Conservation (phyloP, 2,113 vertebrate genomes). For the Oryzias woworae region DNA sequence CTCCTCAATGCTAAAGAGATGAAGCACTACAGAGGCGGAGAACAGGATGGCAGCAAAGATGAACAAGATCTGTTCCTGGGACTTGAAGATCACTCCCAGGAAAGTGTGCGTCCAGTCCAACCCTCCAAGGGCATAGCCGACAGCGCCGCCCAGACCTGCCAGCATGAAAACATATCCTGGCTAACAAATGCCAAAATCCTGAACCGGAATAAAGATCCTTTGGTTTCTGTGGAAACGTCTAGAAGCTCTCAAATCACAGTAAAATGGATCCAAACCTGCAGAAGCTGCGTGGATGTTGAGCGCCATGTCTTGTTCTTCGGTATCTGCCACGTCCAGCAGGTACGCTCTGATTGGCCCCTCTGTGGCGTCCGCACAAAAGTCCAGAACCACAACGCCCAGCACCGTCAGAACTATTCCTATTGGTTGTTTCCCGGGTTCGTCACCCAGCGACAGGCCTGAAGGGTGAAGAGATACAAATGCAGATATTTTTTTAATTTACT, state of each 20-base stretch:
- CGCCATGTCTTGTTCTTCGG: conserved; percentile 96
- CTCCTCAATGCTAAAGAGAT: conserved; percentile 94
- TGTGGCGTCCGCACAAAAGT: conserved; percentile 91
- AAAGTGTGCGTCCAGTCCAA: conserved; percentile 97
- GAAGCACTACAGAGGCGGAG: conserved; percentile 85
- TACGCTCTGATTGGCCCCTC: conserved; percentile 97
- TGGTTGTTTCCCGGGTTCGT: conserved; percentile 83
- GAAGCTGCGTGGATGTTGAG: conserved; percentile 97
- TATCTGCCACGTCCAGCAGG: conserved; percentile 92
- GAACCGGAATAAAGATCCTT: too few species aligned
- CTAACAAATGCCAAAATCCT: too few species aligned
- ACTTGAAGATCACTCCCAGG: conserved; percentile 84
- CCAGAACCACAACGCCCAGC: conserved; percentile 93
- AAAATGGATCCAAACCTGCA: conserved; percentile 76
- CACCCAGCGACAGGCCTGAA: conserved; percentile 87
- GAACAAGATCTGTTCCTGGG: conserved; percentile 96
- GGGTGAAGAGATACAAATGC: not conserved
- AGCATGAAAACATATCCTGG: not conserved
- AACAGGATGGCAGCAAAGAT: conserved; percentile 93
- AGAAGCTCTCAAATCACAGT: too few species aligned
- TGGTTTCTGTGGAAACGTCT: not conserved
- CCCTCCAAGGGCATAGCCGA: conserved; percentile 94
- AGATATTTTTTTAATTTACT: too few species aligned
- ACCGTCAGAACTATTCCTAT: conserved; percentile 95
- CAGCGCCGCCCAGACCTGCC: conserved; percentile 90